phyloP scores from a whole-genome alignment of 2,797 vertebrate species.

The Phrynocephalus guinanensis region DNA sequence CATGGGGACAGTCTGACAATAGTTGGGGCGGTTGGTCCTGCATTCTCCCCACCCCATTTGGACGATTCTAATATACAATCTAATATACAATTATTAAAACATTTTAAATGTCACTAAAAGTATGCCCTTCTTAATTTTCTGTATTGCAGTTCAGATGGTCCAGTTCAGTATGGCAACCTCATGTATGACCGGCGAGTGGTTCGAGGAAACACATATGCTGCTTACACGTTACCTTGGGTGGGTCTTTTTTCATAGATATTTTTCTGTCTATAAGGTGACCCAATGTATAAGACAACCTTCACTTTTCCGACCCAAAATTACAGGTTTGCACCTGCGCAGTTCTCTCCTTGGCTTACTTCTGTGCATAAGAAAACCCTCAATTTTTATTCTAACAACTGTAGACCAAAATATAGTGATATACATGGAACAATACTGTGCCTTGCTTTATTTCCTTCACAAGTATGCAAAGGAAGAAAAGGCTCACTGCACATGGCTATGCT shows the following conservation, averaged over 20 bases:
- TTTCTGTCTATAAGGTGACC: too few species aligned
- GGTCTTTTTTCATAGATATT: conserved; percentile 14
- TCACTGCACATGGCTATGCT: background rate
- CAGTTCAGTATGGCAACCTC: conserved; percentile 83
- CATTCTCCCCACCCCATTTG: background rate
- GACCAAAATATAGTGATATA: too few species aligned
- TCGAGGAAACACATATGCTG: conserved; percentile 87
- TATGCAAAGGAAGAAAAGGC: background rate
- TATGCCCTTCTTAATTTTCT: background rate
- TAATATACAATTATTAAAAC: background rate
- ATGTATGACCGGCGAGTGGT: conserved; percentile 93
- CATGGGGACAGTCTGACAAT: background rate
- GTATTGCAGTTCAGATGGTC: conserved; percentile 76
- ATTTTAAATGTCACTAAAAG: background rate
- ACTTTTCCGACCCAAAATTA: too few species aligned
- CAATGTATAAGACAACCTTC: too few species aligned
- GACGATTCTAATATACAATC: background rate
- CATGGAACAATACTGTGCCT: background rate
- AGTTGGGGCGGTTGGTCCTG: background rate
- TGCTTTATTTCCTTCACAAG: background rate
- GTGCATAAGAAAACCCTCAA: too few species aligned
- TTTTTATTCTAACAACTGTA: too few species aligned
- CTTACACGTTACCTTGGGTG: conserved; percentile 78
- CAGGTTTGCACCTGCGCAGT: too few species aligned
- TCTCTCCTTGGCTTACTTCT: too few species aligned